phyloP scores from a whole-genome alignment of 2,797 vertebrate species.

The Rhinophrynus dorsalis region DNA sequence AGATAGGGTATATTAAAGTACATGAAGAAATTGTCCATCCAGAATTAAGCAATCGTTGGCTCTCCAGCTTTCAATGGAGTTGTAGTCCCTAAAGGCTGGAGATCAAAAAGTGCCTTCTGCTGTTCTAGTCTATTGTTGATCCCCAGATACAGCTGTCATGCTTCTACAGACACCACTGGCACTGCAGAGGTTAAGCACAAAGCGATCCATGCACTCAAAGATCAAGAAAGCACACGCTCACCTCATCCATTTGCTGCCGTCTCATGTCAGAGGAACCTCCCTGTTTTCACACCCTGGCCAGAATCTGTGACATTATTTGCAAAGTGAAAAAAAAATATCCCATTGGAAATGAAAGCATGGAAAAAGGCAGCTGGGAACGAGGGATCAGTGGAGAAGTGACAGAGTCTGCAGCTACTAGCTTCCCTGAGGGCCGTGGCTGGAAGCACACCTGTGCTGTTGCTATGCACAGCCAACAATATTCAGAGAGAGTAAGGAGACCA shows the following conservation, averaged over 20 bases:
- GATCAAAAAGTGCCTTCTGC: too few relatives aligned
- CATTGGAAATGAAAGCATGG: slow-evolving; percentile 41
- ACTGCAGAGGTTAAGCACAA: not conserved
- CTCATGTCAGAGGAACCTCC: slow-evolving; percentile 22
- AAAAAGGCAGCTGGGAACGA: not conserved
- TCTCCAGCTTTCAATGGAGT: too few relatives aligned
- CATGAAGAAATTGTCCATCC: too few relatives aligned
- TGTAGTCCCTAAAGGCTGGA: too few relatives aligned
- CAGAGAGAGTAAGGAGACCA: slow-evolving; percentile 52
- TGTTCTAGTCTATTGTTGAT: too few relatives aligned
- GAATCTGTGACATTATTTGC: slow-evolving; percentile 10
- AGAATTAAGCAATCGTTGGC: too few relatives aligned
- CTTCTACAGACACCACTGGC: not conserved
- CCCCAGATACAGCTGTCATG: too few relatives aligned
- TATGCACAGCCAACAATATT: slow-evolving; percentile 44
- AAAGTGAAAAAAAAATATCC: slow-evolving; percentile 35
- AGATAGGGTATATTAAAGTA: too few relatives aligned
- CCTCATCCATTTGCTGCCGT: not conserved
- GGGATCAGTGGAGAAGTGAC: slow-evolving; percentile 1
- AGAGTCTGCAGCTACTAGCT: not conserved
- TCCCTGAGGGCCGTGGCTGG: not conserved
- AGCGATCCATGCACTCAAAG: not conserved
- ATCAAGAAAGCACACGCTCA: not conserved
- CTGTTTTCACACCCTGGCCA: slow-evolving; percentile 10
- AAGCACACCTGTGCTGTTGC: slow-evolving; percentile 57